Conservation (phyloP, 2,113 vertebrate species). For the Petaurus breviceps region DNA sequence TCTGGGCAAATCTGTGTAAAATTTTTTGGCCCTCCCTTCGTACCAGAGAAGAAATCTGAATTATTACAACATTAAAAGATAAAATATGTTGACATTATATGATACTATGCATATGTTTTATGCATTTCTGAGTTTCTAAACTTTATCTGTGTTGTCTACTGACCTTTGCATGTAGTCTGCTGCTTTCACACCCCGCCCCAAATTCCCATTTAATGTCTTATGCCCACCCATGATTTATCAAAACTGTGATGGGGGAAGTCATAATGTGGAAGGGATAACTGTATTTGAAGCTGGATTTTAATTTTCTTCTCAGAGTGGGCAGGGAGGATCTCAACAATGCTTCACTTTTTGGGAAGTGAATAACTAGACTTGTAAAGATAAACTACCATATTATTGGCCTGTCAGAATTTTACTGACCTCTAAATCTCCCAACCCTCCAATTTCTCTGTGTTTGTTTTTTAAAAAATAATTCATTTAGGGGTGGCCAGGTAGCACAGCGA, state of each 20-base stretch:
- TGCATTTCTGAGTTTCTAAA: neutral
- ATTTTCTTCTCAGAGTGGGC: neutral
- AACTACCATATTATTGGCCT: neutral
- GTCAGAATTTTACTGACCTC: neutral
- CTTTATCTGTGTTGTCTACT: neutral
- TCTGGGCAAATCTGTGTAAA: too few species aligned
- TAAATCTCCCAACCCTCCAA: neutral
- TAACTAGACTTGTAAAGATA: neutral
- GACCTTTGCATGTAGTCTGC: neutral
- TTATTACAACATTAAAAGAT: too few species aligned
- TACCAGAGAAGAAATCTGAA: too few species aligned
- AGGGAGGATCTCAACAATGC: neutral
- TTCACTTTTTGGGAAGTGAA: neutral
- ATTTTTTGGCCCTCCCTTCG: too few species aligned
- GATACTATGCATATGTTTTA: neutral
- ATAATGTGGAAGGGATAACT: neutral
- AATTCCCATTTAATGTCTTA: neutral
- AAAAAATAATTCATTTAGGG: neutral
- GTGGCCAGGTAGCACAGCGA: too few species aligned
- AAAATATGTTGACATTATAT: too few species aligned
- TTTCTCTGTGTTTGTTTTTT: neutral
- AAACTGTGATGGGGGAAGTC: neutral
- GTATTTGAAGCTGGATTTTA: neutral
- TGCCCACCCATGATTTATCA: neutral
- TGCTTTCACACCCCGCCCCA: too few species aligned